Conservation (phyloP, 2,113 vertebrate species). For the Sterrhoptilus dennistouni region DNA sequence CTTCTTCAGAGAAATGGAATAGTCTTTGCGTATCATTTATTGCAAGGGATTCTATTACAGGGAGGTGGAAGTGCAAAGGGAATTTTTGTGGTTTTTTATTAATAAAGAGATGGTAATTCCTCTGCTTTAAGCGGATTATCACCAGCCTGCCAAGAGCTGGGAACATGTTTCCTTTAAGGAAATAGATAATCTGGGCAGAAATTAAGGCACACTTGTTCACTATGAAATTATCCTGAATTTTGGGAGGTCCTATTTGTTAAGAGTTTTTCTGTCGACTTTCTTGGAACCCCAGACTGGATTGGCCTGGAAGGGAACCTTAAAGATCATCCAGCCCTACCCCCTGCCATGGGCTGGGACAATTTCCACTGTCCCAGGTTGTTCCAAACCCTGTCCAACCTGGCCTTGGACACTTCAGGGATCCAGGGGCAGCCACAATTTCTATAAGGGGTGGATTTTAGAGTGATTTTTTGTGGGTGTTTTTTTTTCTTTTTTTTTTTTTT, state of each 20-base stretch:
- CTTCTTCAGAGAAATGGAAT: background rate
- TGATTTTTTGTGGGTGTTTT: too few relatives aligned
- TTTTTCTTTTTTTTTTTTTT: too few relatives aligned
- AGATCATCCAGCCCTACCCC: fast-evolving
- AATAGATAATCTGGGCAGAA: background rate
- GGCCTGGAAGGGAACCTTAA: background rate
- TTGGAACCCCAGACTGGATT: background rate
- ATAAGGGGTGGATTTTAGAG: background rate
- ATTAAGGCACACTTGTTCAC: background rate
- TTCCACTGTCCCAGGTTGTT: fast-evolving
- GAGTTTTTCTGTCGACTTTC: background rate
- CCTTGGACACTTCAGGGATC: background rate
- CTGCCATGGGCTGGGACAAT: background rate
- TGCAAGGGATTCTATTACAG: background rate
- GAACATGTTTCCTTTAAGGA: background rate
- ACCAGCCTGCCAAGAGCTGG: background rate
- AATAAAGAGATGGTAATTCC: background rate
- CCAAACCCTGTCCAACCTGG: fast-evolving
- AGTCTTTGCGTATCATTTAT: background rate
- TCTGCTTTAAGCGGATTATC: background rate
- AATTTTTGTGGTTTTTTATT: background rate
- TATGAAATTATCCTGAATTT: background rate
- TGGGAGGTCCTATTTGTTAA: background rate
- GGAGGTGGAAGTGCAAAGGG: background rate
- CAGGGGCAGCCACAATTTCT: background rate